Evolutionary conservation across 2,888 invertebrate species (phyloP).

Genomic region (Drosophila stalkeri): DNA sequence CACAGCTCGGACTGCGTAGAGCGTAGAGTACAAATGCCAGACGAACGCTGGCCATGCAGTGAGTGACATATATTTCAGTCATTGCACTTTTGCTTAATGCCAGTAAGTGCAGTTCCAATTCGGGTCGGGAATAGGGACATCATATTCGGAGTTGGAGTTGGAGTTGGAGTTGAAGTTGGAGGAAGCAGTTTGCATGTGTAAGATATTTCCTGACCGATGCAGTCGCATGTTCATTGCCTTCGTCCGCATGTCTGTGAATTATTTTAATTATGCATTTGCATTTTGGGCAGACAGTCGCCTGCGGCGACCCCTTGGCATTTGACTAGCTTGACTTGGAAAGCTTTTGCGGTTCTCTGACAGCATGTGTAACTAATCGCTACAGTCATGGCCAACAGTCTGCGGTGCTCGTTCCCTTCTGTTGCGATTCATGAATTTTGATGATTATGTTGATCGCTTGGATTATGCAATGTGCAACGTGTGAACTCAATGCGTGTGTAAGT

Average conservation of each 20-base stretch:
- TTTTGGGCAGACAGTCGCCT: conserved; percentile 49
- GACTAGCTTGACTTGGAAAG: conserved; percentile 24
- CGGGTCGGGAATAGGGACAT: background rate
- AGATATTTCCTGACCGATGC: conserved; percentile 35
- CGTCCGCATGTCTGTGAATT: conserved; percentile 61
- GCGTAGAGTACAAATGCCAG: conserved; percentile 19
- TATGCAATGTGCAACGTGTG: conserved; percentile 69
- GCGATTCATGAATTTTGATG: conserved; percentile 76
- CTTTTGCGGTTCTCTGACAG: conserved; percentile 33
- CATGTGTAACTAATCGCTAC: conserved; percentile 68
- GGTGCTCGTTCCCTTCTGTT: conserved; percentile 1
- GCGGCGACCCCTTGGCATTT: conserved; percentile 17
- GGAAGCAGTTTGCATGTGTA: conserved; percentile 23
- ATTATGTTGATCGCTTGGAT: conserved; percentile 72
- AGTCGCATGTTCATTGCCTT: conserved; percentile 63
- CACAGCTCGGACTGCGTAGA: conserved; percentile 6
- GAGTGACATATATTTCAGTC: conserved; percentile 63
- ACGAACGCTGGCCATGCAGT: conserved; percentile 27
- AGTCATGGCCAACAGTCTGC: conserved; percentile 22
- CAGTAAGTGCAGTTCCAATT: conserved; percentile 11
- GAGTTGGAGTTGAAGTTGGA: background rate
- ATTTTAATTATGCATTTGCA: conserved; percentile 75
- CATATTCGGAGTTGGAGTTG: background rate
- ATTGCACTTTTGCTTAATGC: conserved; percentile 56
- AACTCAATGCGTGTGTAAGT: conserved; percentile 59